Evolutionary conservation across 2,797 vertebrate species (phyloP).

Genomic region (Hydrocynus forskahlii): DNA sequence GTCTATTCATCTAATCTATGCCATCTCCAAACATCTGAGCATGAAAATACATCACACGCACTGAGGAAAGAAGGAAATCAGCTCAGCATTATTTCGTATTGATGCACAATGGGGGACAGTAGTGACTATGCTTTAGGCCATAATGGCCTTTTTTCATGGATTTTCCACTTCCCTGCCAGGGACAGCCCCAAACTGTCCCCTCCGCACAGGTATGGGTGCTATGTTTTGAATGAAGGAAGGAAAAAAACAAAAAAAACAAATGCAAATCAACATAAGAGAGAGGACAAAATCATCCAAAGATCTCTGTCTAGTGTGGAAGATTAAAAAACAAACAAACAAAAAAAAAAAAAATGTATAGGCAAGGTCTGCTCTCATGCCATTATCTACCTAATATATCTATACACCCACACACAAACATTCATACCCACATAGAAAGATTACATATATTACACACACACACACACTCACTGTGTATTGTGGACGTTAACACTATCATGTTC

Average conservation of each 20-base stretch:
- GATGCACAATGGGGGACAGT: slow-evolving; percentile 39
- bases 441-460: no score
- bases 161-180: slow-evolving; percentile 68
- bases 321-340: no score
- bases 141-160: slow-evolving; percentile 70
- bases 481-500: no score
- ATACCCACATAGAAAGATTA: no score
- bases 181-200: slow-evolving; percentile 61
- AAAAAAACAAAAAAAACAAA: slow-evolving; percentile 23
- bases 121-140: slow-evolving; percentile 61
- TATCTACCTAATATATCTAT: neutral
- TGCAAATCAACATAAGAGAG: slow-evolving; percentile 58
- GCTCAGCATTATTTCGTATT: slow-evolving; percentile 5
- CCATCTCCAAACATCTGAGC: neutral
- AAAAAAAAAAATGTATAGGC: neutral
- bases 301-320: slow-evolving; percentile 20
- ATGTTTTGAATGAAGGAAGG: slow-evolving; percentile 56
- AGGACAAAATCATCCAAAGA: slow-evolving; percentile 41
- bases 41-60: neutral
- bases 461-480: no score
- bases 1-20: neutral
- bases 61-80: slow-evolving; percentile 21
- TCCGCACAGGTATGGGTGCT: slow-evolving; percentile 27
- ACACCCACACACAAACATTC: no score
- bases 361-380: neutral